Evolutionary conservation across 2,797 vertebrate species (phyloP).

Genomic region (Threskiornis aethiopicus): DNA sequence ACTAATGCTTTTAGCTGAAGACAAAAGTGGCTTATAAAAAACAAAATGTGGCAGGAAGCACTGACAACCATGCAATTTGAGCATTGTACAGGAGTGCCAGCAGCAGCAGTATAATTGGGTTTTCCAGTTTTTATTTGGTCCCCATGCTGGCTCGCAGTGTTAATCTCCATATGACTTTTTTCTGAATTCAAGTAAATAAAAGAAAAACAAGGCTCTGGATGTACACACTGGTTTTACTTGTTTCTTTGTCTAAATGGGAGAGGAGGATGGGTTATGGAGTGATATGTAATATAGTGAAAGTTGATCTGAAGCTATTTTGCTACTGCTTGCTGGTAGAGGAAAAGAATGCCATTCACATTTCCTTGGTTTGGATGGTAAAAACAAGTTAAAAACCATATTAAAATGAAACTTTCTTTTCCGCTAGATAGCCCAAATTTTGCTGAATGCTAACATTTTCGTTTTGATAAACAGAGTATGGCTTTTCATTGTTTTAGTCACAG

Average conservation of each 20-base stretch:
- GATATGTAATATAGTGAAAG: not conserved
- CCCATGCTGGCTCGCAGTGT: not conserved
- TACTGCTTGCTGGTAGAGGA: not conserved
- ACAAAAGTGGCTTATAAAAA: slow-evolving; percentile 15
- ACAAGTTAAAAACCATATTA: not conserved
- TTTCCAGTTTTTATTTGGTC: slow-evolving; percentile 25
- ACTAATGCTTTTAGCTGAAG: slow-evolving; percentile 10
- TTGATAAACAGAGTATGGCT: not conserved
- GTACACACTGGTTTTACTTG: not conserved
- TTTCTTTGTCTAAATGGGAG: not conserved
- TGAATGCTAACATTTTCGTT: not conserved
- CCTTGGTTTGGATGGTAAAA: not conserved
- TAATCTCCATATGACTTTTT: slow-evolving; percentile 13
- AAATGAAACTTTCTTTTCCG: not conserved
- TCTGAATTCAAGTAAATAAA: slow-evolving; percentile 30
- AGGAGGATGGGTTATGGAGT: not conserved
- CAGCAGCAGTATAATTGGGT: slow-evolving; percentile 40
- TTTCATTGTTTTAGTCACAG: not conserved
- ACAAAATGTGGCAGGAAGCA: slow-evolving; percentile 9
- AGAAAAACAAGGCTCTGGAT: not conserved
- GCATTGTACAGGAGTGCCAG: slow-evolving; percentile 1
- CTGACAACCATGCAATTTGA: slow-evolving; percentile 44
- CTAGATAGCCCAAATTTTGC: not conserved
- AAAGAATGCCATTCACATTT: not conserved
- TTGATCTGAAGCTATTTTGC: not conserved